Evolutionary conservation across 2,888 invertebrate genomes (phyloP).

Genomic region (Morpho helenor): DNA sequence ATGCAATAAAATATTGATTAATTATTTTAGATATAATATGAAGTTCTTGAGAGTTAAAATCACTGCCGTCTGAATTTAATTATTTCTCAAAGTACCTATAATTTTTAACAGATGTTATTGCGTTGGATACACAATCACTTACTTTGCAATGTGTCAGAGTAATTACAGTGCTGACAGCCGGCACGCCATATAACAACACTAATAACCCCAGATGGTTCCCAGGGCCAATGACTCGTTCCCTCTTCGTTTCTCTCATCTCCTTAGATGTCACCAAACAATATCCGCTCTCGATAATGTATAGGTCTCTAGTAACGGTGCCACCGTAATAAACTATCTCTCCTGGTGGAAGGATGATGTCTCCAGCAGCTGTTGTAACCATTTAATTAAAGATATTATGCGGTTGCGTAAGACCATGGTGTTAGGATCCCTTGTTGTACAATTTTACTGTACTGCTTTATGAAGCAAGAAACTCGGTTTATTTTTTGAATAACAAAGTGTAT

Average conservation of each 20-base stretch:
- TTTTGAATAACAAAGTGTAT: too few species aligned
- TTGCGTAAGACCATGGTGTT: too few species aligned
- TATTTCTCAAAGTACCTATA: too few species aligned
- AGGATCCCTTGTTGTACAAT: too few species aligned
- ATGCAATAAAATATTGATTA: too few species aligned
- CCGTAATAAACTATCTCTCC: constrained; percentile 74
- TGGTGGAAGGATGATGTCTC: constrained; percentile 69
- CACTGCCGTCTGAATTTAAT: too few species aligned
- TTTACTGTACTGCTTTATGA: too few species aligned
- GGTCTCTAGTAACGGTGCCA: constrained; percentile 70
- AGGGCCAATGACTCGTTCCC: constrained; percentile 62
- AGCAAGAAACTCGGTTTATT: too few species aligned
- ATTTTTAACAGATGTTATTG: constrained; percentile 19
- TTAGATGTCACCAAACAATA: constrained; percentile 65
- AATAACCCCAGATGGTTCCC: constrained; percentile 68
- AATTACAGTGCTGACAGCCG: constrained; percentile 64
- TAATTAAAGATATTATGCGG: not conserved
- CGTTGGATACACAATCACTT: constrained; percentile 22
- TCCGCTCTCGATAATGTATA: constrained; percentile 75
- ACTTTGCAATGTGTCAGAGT: constrained; percentile 77
- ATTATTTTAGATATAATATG: too few species aligned
- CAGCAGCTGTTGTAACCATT: constrained; percentile 43
- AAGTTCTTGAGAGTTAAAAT: too few species aligned
- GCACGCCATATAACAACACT: constrained; percentile 69
- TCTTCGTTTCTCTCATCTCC: constrained; percentile 46